Percentiles rank a stretch among this genome's conserved stretches.
Evolutionary conservation across 2,113 vertebrate species (phyloP).

Genomic region (Atlantisia rogersi): DNA sequence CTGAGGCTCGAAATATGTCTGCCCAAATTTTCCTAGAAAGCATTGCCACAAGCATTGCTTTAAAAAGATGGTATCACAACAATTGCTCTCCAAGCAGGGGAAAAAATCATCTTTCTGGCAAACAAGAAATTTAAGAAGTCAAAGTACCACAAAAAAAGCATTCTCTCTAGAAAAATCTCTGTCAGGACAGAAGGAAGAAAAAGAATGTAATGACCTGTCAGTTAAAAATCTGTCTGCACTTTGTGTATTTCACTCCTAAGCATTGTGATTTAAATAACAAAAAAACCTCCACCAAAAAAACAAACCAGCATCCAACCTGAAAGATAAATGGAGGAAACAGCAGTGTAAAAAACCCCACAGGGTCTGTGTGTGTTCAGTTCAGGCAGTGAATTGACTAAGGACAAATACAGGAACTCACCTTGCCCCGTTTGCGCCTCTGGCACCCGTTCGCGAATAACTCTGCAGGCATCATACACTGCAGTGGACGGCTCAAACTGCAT

Average conservation of each 20-base stretch:
- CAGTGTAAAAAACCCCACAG: accelerated
- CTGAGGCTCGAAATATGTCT: neutral
- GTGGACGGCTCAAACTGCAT: constrained; percentile 99
- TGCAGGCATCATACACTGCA: constrained; percentile 93
- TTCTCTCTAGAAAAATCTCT: neutral
- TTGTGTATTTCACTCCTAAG: neutral
- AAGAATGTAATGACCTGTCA: neutral
- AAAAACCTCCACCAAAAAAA: neutral
- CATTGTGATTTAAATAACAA: neutral
- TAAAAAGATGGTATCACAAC: neutral
- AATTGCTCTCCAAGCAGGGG: neutral
- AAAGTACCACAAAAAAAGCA: neutral
- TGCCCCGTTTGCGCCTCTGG: constrained; percentile 95
- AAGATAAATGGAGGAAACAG: neutral
- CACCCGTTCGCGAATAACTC: constrained; percentile 93
- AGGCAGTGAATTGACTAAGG: neutral
- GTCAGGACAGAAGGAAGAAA: neutral
- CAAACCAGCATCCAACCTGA: neutral
- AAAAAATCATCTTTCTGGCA: neutral
- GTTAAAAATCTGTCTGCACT: neutral
- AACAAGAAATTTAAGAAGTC: neutral
- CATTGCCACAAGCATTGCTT: neutral
- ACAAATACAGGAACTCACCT: constrained; percentile 71
- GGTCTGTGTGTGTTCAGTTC: neutral
- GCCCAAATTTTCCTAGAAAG: neutral